These are phyloP conservation scores for Mormyrus hasselquistii DNA, from an alignment of 2,797 vertebrate genomes.

Conservation along the genomic window DNA sequence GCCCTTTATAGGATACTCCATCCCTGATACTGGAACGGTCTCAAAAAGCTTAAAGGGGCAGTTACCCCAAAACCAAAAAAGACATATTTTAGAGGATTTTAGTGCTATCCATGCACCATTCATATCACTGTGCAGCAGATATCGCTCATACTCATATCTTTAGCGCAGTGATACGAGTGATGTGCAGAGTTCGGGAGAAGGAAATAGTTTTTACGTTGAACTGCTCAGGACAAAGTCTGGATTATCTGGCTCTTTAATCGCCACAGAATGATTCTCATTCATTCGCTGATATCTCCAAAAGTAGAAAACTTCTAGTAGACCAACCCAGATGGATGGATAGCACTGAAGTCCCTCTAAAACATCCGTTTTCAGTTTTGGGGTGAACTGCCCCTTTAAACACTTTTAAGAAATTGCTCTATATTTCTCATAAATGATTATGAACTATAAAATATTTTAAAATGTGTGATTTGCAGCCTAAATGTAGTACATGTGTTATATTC, in stretches of 20 bases:
- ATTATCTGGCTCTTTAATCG: neutral
- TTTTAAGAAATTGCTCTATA: neutral
- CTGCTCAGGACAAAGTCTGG: neutral
- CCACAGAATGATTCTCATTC: neutral
- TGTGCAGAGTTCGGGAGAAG: neutral
- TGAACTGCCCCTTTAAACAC: neutral
- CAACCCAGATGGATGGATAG: neutral
- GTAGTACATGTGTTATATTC: neutral
- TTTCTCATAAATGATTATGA: neutral
- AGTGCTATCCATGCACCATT: neutral
- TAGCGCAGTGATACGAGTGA: neutral
- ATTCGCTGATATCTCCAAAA: neutral
- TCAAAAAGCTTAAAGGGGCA: neutral
- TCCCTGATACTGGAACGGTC: neutral
- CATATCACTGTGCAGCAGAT: neutral
- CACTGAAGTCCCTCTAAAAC: neutral
- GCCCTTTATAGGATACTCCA: neutral
- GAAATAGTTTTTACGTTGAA: neutral
- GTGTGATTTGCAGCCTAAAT: conserved; percentile 1
- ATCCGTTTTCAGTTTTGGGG: neutral
- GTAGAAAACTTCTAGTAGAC: neutral
- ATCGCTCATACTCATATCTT: neutral
- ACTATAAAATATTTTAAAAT: neutral
- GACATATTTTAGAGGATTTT: neutral
- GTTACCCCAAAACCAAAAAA: neutral